These are phyloP conservation scores for Okamejei kenojei DNA, from an alignment of 2,797 vertebrate genomes.

Conservation along the genomic window DNA sequence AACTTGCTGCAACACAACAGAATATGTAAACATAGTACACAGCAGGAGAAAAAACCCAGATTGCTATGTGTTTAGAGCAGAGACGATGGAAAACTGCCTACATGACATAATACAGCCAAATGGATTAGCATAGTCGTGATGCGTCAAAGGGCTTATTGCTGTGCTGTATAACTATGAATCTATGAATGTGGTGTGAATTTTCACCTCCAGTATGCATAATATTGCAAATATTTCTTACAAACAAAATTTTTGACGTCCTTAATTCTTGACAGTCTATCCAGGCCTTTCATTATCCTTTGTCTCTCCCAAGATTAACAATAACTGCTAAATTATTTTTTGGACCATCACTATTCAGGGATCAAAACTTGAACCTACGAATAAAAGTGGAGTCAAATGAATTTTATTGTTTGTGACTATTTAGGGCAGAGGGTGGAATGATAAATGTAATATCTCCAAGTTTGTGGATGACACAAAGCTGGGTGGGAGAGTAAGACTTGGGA, in stretches of 20 bases:
- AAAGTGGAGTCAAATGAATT: background rate
- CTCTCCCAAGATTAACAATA: background rate
- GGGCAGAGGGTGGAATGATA: background rate
- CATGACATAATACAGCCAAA: background rate
- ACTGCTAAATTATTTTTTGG: no score
- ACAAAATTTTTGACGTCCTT: background rate
- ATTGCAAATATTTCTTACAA: background rate
- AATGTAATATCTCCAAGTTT: no score
- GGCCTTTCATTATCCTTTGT: background rate
- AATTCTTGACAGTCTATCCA: background rate
- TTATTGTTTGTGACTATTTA: background rate
- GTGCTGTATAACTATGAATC: no score
- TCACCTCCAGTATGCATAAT: background rate
- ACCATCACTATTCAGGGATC: background rate
- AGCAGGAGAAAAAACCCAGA: background rate
- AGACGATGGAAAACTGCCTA: background rate
- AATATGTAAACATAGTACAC: no score
- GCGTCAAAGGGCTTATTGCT: no score
- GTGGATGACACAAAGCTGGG: no score
- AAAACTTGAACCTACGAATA: background rate
- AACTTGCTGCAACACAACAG: no score
- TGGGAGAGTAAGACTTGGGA: no score
- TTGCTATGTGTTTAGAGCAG: background rate
- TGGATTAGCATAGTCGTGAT: no score
- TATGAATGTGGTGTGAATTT: background rate